Evolutionary conservation across 2,113 vertebrate genomes (phyloP), one percentile per base, ranked within the genome.

Genomic region (Ictalurus furcatus): DNA sequence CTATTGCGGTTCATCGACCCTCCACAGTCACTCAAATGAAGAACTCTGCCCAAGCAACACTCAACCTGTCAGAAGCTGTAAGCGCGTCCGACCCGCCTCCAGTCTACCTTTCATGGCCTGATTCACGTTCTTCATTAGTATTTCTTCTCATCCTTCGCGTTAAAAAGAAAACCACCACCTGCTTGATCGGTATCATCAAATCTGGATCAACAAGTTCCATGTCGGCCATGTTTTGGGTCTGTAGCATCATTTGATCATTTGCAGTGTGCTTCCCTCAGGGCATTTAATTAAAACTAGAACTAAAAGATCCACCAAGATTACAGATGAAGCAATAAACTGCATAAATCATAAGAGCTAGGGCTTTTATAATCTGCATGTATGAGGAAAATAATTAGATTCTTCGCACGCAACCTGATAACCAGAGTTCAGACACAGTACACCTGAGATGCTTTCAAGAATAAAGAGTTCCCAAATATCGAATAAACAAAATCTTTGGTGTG

Each of bases 21-120:
- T 78, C 78, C 83, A 88, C 28, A 12, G 78, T 54, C 67, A 52
- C 58, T 81, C 40, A 65, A 74, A 30, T 21, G 25, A 81, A 71
- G 79, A 85, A 65, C 28, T 17, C 25, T 44, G 40, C 30, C n/a
- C 69, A 74, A 73, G 80, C 59, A 58, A 21, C 71, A 52, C 56
- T 65, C 30, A 37, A 78, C 85, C 87, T 86, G 87, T 83, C 87
- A 69, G 37, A 85, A 85, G 85, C 78, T 59, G 40, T 73, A 89
- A 48, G 44, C 14, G 84, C 25, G 19, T 28, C 86, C 25, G 21
- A 52, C 44, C 56, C 80, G 23, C 5, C 12, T 56, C 67, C 82
- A 78, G 34, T 21, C 82, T 84, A 34, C 58, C 48, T 37, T n/a
- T 58, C 30, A 84, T 48, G 21, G 52, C 23, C 54, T 37, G 16